phyloP scores from a whole-genome alignment of 2,113 vertebrate species.

The Rhineura floridana region DNA sequence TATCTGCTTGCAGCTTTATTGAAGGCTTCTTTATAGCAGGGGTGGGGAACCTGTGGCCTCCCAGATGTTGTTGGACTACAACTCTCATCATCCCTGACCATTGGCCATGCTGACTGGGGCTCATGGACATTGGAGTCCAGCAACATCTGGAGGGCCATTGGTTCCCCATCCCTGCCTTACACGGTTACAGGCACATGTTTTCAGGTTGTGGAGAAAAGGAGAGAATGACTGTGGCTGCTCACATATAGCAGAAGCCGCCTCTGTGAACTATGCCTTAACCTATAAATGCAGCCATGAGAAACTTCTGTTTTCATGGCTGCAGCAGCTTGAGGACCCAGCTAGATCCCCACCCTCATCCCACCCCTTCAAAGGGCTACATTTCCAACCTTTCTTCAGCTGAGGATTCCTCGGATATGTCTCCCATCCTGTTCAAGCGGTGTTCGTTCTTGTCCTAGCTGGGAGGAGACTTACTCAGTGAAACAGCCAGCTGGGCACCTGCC shows the following conservation, averaged over 20 bases:
- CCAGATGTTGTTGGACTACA: background rate
- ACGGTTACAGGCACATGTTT: background rate
- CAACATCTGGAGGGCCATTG: background rate
- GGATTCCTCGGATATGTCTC: background rate
- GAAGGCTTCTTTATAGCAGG: background rate
- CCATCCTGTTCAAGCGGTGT: background rate
- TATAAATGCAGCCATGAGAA: background rate
- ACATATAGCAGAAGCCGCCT: background rate
- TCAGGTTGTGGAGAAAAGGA: background rate
- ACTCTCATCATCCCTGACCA: background rate
- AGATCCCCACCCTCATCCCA: background rate
- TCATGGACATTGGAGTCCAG: background rate
- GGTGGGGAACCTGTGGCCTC: background rate
- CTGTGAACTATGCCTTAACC: background rate
- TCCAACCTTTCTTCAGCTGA: background rate
- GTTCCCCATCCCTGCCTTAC: background rate
- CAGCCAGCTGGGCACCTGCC: constrained; percentile 22
- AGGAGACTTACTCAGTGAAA: constrained; percentile 59
- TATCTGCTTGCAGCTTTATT: background rate
- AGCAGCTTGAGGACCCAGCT: background rate
- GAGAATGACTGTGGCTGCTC: background rate
- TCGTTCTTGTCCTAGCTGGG: background rate
- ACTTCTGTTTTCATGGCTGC: background rate
- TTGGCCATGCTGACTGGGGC: background rate
- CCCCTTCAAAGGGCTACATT: background rate